Conservation (phyloP, 2,888 invertebrate species). For the Elegia similella region DNA sequence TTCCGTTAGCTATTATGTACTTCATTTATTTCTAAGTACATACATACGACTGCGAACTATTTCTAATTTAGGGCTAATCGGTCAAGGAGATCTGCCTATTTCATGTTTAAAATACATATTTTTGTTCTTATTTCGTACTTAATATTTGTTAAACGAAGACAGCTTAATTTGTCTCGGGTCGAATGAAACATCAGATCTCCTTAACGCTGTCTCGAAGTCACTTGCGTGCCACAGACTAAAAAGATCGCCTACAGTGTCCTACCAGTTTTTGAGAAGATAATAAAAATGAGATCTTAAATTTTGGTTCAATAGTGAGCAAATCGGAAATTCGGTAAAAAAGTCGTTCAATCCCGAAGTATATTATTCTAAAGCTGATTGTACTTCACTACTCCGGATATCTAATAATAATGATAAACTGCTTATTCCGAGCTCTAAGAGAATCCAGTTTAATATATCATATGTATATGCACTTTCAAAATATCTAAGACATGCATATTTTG, state of each 20-base stretch:
- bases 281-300: conserved; percentile 75
- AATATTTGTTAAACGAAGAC: background rate
- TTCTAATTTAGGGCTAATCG: conserved; percentile 42
- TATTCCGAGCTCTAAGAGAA: conserved; percentile 54
- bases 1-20: conserved; percentile 72
- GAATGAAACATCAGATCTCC: conserved; percentile 10
- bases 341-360: conserved; percentile 54
- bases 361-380: conserved; percentile 62
- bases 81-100: conserved; percentile 22
- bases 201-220: background rate
- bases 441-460: conserved; percentile 50
- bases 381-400: conserved; percentile 60
- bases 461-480: conserved; percentile 65
- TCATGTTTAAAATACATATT: background rate
- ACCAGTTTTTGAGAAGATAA: conserved; percentile 35
- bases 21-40: conserved; percentile 67
- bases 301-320: conserved; percentile 75
- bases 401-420: conserved; percentile 46
- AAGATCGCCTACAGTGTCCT: conserved; percentile 1
- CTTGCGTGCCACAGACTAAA: background rate
- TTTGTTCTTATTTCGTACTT: background rate
- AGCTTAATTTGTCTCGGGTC: background rate
- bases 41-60: conserved; percentile 49
- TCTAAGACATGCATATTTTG: conserved; percentile 67
- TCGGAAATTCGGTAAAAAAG: conserved; percentile 67